Evolutionary conservation across 1,140 invertebrate species (phyloP).

Genomic region (Aradophagus sp.): DNA sequence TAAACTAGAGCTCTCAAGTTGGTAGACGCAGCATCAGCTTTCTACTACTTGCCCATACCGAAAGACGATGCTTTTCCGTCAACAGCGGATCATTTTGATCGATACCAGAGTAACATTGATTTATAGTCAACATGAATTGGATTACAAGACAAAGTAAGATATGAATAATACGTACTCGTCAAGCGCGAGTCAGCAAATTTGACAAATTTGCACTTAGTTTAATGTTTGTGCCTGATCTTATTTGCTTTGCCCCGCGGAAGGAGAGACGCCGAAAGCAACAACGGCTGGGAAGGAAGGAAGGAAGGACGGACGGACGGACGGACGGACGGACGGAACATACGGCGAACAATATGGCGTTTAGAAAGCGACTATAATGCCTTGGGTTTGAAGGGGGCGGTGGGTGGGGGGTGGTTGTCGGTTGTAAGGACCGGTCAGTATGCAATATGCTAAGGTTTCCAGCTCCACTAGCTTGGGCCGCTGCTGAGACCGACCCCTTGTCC

Average conservation of each 20-base stretch:
- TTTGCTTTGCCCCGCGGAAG: slow-evolving; percentile 58
- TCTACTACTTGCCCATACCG: no score
- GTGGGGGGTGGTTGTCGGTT: slow-evolving; percentile 39
- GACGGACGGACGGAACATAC: slow-evolving; percentile 67
- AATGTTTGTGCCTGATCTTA: slow-evolving; percentile 60
- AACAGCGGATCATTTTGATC: no score
- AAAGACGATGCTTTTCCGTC: no score
- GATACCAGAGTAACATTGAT: no score
- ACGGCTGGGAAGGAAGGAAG: slow-evolving; percentile 59
- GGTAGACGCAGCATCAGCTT: no score
- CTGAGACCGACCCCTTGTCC: slow-evolving; percentile 49
- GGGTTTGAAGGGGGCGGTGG: no score
- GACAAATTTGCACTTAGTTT: slow-evolving; percentile 54
- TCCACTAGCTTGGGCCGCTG: slow-evolving; percentile 41
- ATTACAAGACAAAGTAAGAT: no score
- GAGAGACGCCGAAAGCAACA: slow-evolving; percentile 53
- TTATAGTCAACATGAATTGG: no score
- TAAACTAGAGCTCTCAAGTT: no score
- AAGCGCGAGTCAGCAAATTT: slow-evolving; percentile 45
- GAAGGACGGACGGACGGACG: no score
- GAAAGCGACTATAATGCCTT: slow-evolving; percentile 57
- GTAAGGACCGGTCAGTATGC: slow-evolving; percentile 71
- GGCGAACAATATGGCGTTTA: slow-evolving; percentile 70
- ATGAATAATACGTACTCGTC: no score
- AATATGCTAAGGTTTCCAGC: slow-evolving; percentile 72